These are phyloP conservation scores for Dryocosmus kuriphilus DNA, from an alignment of 2,888 invertebrate genomes.

Conservation along the genomic window DNA sequence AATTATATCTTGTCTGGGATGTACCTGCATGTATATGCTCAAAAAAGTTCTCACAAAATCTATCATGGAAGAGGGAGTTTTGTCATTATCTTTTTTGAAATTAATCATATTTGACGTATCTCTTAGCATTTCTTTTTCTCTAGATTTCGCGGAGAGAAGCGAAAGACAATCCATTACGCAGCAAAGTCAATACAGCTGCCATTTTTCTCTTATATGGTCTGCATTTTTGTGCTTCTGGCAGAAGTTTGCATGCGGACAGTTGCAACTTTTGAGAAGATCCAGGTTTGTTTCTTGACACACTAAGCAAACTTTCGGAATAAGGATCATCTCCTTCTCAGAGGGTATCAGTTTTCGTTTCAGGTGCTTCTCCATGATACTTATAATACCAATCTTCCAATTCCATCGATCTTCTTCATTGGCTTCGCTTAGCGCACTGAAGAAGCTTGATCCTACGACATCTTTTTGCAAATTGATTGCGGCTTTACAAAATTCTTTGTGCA, in stretches of 20 bases:
- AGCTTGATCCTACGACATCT: background rate
- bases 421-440: constrained; percentile 46
- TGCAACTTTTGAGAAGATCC: constrained; percentile 62
- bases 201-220: too few species aligned
- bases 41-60: too few species aligned
- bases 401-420: constrained; percentile 42
- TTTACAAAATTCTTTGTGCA: constrained; percentile 70
- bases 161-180: too few species aligned
- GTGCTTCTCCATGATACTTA: constrained; percentile 62
- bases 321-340: constrained; percentile 67
- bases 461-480: constrained; percentile 50
- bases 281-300: constrained; percentile 63
- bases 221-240: constrained; percentile 58
- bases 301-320: constrained; percentile 67
- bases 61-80: too few species aligned
- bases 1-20: too few species aligned
- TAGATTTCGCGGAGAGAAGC: too few species aligned
- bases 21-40: too few species aligned
- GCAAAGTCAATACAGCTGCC: too few species aligned
- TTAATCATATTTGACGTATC: too few species aligned
- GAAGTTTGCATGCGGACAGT: constrained; percentile 66
- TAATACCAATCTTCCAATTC: constrained; percentile 60
- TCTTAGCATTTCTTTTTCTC: too few species aligned
- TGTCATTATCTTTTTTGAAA: too few species aligned
- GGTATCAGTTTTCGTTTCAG: constrained; percentile 56